A percentile compares a stretch with the other conserved stretches of the same genome.
Conservation (phyloP, 2,113 vertebrate species). For the Apus apus region DNA sequence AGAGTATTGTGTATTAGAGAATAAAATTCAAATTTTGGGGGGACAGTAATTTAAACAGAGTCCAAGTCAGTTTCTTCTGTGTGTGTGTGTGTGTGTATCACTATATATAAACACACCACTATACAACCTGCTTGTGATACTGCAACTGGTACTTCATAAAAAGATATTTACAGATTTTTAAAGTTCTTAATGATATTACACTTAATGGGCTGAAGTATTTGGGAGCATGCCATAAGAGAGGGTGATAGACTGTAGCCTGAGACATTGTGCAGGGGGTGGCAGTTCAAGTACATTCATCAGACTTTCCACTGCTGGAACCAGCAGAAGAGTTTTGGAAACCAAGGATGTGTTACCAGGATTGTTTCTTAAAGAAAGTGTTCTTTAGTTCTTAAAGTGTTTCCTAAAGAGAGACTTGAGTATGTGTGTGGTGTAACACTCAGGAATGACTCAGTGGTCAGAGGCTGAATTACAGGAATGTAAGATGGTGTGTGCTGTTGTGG, state of each 20-base stretch:
- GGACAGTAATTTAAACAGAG: background rate
- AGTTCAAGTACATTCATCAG: background rate
- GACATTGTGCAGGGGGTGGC: background rate
- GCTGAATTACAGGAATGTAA: background rate
- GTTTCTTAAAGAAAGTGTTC: too few relatives aligned
- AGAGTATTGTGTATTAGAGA: background rate
- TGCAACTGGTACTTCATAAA: background rate
- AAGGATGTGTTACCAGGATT: background rate
- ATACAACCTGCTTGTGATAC: background rate
- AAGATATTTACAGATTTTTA: background rate
- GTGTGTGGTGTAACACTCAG: accelerated
- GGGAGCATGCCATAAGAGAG: background rate
- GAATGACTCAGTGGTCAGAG: background rate
- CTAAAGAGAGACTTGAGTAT: background rate
- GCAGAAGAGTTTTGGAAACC: background rate
- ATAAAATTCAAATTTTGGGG: background rate
- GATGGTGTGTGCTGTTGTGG: background rate
- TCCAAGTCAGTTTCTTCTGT: background rate
- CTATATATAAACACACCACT: background rate
- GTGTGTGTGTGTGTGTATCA: background rate
- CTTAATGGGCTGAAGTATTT: background rate
- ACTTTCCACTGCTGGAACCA: background rate
- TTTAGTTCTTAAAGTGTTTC: too few relatives aligned
- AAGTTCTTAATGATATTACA: background rate
- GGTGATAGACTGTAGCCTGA: background rate